phyloP scores from a whole-genome alignment of 1,140 invertebrate species.

The Drosophila cardini region DNA sequence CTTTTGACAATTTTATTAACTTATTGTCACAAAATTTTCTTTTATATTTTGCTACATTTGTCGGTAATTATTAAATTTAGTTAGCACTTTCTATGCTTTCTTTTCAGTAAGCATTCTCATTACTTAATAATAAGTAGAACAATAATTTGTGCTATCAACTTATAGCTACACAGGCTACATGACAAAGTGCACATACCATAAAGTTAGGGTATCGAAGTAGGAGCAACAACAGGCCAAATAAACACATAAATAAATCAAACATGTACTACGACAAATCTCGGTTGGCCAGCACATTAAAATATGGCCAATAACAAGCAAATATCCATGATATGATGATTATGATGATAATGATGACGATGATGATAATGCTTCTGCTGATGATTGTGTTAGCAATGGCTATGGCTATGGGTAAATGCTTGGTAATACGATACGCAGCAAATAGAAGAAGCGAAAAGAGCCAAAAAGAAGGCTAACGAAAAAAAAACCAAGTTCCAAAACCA shows the following conservation, averaged over 20 bases:
- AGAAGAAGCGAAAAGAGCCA: not conserved
- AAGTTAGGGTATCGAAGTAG: conserved; percentile 15
- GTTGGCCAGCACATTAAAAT: conserved; percentile 76
- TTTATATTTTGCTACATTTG: no score
- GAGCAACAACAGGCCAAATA: conserved; percentile 70
- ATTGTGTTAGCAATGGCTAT: conserved; percentile 35
- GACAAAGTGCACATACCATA: not conserved
- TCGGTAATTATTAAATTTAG: no score
- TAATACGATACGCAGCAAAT: conserved; percentile 35
- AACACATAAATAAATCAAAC: conserved; percentile 82
- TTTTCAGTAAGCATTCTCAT: no score
- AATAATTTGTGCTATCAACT: not conserved
- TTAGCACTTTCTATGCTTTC: no score
- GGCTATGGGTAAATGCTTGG: conserved; percentile 41
- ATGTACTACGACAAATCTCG: conserved; percentile 80
- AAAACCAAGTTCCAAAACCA: conserved; percentile 48
- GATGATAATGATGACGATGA: conserved; percentile 8
- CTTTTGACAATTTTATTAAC: no score
- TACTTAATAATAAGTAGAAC: no score
- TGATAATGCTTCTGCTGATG: conserved; percentile 6
- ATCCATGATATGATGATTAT: conserved; percentile 51
- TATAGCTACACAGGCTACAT: no score
- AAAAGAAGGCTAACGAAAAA: not conserved
- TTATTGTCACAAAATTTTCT: no score
- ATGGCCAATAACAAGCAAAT: conserved; percentile 80